A percentile compares a stretch with the other conserved stretches of the same genome.
Conservation (phyloP, 1,140 invertebrate genomes). For the Mactra quadrangularis region DNA sequence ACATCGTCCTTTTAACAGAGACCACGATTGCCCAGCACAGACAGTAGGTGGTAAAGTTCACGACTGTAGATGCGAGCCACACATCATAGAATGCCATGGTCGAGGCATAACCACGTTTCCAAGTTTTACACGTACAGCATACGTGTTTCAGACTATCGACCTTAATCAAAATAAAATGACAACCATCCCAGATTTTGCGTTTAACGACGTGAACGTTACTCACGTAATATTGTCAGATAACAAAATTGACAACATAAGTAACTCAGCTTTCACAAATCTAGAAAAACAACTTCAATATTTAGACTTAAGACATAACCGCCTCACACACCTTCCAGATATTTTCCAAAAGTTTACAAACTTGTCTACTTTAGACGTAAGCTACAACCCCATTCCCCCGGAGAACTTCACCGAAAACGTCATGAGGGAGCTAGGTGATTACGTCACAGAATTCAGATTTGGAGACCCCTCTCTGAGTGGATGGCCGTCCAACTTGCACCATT, state of each 20-base stretch:
- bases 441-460: slow-evolving; percentile 40
- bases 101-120: neutral
- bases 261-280: slow-evolving; percentile 3
- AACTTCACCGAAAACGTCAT: slow-evolving; percentile 41
- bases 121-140: slow-evolving; percentile 8
- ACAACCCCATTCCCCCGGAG: slow-evolving; percentile 24
- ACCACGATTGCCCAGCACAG: slow-evolving; percentile 17
- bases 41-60: neutral
- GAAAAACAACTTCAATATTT: slow-evolving; percentile 15
- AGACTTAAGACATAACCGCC: slow-evolving; percentile 23
- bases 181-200: neutral
- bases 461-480: slow-evolving; percentile 18
- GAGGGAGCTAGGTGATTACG: slow-evolving; percentile 39
- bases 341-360: neutral
- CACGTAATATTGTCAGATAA: slow-evolving; percentile 21
- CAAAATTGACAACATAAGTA: neutral
- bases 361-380: slow-evolving; percentile 6
- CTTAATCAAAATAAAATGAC: slow-evolving; percentile 30
- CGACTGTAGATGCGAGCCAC: neutral
- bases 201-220: slow-evolving; percentile 39
- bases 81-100: slow-evolving; percentile 3
- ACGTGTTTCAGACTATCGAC: slow-evolving; percentile 14
- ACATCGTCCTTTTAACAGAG: neutral
- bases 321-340: neutral
- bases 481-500: slow-evolving; percentile 30